Evolutionary conservation across 2,113 vertebrate species (phyloP), one percentile per base, ranked within the genome.

Genomic region (Calyptomena viridis): DNA sequence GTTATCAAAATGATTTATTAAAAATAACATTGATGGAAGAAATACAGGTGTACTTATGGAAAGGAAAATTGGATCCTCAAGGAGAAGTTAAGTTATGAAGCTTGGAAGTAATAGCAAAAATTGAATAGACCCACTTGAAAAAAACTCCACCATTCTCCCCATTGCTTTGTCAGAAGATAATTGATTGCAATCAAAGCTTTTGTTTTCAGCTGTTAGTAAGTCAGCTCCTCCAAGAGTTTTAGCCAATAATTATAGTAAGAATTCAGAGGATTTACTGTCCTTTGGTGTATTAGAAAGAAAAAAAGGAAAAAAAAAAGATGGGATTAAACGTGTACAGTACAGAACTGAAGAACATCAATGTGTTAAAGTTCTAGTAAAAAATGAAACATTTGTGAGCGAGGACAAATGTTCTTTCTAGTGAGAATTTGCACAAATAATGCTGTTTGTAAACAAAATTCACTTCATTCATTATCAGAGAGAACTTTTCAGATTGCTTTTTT

Each of bases 101-200:
- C 37, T 95, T 87, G 73, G 44, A 59, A 74, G 24, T 30, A 47
- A 67, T 72, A 85, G 60, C 22, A 81, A 87, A 90, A 88, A 67
- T 25, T 66, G 46, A 90, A 55, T 10, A 42, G 82, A 78, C 44
- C 17, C 30, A 64, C 76, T 89, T 39, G 59, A 86, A 64, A 66
- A 60, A 66, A 46, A 5, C 1, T 47, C 6, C 76, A 30, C 58
- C 22, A 6, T 71, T 76, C 47, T 76, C 17, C 6, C 37, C 28
- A 9, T n/a, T 62, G 82, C 85, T 97, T 92, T 96, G 76, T 93
- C 80, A 95, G 84, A 68, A 86, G 63, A 79, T 94, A 93, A 95
- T 79, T 87, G 91, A 88, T 62, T 47, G 15, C 64, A 93, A 91
- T 95, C 90, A 93, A 73, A 93, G 86, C 60, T 96, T 94, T 97